These are phyloP conservation scores for human DNA, from an alignment of 2,113 vertebrate genomes.

Conservation along the genomic window DNA sequence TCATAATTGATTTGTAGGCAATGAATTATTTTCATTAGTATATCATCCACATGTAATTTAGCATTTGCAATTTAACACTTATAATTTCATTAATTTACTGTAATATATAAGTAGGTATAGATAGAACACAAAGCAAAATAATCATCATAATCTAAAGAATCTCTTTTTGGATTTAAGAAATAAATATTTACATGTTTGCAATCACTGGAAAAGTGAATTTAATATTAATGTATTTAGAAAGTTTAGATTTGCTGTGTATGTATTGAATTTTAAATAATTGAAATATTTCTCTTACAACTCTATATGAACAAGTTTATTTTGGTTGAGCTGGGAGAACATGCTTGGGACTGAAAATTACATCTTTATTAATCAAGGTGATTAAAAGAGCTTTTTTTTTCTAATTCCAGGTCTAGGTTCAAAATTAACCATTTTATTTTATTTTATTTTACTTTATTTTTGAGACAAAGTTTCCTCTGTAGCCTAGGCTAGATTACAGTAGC, in stretches of 20 bases:
- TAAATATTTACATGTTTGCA: not conserved
- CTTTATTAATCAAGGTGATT: not conserved
- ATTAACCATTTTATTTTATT: too few species aligned
- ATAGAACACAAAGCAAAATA: not conserved
- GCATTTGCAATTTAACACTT: not conserved
- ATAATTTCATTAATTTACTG: not conserved
- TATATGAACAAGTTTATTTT: not conserved
- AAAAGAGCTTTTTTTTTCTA: not conserved
- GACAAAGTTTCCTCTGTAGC: too few species aligned
- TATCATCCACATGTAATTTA: not conserved
- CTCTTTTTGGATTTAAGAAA: not conserved
- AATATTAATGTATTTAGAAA: not conserved
- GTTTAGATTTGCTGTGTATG: not conserved
- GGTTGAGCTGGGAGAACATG: not conserved
- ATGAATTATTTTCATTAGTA: slow-evolving; percentile 21
- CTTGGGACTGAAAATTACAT: not conserved
- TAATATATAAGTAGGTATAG: not conserved
- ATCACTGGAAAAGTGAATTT: not conserved
- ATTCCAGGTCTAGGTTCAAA: too few species aligned
- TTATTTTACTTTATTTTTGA: too few species aligned
- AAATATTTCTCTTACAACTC: not conserved
- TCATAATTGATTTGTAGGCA: not conserved
- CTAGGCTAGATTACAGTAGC: too few species aligned
- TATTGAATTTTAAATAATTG: not conserved
- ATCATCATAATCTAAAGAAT: not conserved